Base-by-base conservation (phyloP, 2,888 invertebrate species). In the Athalia cordata region DNA sequence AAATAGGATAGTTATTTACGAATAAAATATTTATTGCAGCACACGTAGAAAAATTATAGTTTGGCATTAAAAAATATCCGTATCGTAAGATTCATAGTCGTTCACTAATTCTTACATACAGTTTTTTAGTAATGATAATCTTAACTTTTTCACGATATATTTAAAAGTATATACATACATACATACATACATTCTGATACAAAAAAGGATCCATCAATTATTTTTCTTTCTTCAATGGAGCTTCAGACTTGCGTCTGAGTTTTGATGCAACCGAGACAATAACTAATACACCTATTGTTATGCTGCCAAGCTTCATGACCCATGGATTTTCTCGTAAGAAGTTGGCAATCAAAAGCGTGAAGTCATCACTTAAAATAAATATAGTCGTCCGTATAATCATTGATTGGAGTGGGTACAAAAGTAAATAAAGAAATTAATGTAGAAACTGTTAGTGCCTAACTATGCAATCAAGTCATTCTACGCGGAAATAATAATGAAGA, bases 271-370 rank as follows among this genome's bases (percentile, higher is more conserved):
- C 84, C 55, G 91, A 87, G 59, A 91, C 86, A 49, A 92, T 86
- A 76, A 92, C 82, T 59, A 92, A 85, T 8, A 92, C 86, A 55
- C 91, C 86, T 80, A 91, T 90, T 57, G 89, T 90, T 15, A 91
- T 91, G 82, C 92, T 90, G 43, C 91, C 91, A 50, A 92, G 85
- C 85, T 92, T 92, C 90, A 92, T 92, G 68, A 92, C 80, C 91
- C 92, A 92, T 0, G 92, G 92, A 87, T 93, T 93, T 82, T 93
- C 92, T 82, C 89, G 90, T 77, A 93, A 86, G 81, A 92, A 91
- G 81, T 92, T 92, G 0, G 91, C 93, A 70, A 92, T 90, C 87
- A 92, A 90, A 82, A 93, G 91, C 15, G 91, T 91, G 61, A 94
- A 89, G 84, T 93, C 93, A 87, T 94, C 94, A 88, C 93, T 94